Conservation (phyloP, 2,797 vertebrate genomes). For the Apodemus agrarius region DNA sequence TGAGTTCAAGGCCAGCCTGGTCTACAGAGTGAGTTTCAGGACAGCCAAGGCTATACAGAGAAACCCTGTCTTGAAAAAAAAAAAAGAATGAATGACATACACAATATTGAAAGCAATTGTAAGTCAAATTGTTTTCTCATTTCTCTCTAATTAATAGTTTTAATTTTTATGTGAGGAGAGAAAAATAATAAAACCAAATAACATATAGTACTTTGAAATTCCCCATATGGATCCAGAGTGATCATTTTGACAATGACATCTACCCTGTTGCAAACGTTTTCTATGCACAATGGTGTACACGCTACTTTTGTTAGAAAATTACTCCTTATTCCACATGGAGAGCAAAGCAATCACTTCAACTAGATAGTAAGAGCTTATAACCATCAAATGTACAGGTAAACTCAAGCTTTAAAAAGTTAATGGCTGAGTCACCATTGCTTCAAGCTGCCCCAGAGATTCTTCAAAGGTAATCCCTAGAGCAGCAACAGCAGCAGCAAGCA, state of each 20-base stretch:
- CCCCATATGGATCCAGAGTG: not conserved
- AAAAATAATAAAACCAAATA: not conserved
- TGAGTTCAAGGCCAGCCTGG: too few relatives aligned
- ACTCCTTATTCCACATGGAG: constrained; percentile 42
- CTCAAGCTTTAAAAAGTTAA: not conserved
- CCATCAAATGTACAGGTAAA: constrained; percentile 10
- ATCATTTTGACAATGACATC: constrained; percentile 15
- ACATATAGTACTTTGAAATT: not conserved
- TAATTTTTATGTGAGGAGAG: not conserved
- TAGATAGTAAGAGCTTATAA: not conserved
- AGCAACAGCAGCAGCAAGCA: not conserved
- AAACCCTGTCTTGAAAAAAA: too few relatives aligned
- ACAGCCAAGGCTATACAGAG: too few relatives aligned
- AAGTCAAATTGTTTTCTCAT: constrained; percentile 32
- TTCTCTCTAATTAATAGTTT: constrained; percentile 3
- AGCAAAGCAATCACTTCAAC: constrained; percentile 21
- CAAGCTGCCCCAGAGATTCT: not conserved
- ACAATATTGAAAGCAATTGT: constrained; percentile 37
- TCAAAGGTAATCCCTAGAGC: not conserved
- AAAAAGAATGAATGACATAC: constrained; percentile 47
- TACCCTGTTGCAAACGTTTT: not conserved
- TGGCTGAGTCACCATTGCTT: not conserved
- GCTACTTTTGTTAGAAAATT: constrained; percentile 38
- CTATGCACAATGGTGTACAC: not conserved
- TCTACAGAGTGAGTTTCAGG: too few relatives aligned